Base-by-base conservation (phyloP, 1,140 invertebrate species). In the Coelopa frigida region DNA sequence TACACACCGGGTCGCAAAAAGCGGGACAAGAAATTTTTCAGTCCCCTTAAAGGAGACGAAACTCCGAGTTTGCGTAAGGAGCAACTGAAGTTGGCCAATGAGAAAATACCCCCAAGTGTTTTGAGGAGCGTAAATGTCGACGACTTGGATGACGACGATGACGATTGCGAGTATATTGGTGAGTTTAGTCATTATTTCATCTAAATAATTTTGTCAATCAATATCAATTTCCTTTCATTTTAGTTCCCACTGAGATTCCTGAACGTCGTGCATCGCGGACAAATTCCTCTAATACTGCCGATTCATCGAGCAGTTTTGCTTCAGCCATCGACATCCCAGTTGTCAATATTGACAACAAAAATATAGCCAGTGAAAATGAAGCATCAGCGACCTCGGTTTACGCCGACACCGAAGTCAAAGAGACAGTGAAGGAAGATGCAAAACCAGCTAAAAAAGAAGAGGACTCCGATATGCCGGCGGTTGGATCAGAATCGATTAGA, bases 101-200 rank as follows among this genome's bases (percentile, higher is more conserved):
- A 51, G 26, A 43, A 39, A 46, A 24, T 51, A 32, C 49, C 49
- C 18, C 40, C 44, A 21, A 47, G 35, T 26, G 46, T 35, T 29
- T 22, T 51, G 12, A 20, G 44, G 6, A 36, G 49, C 22, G 27
- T 51, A 12, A 43, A 35, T 18, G 39, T 40, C 3, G 45, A 33
- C 20, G 45, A 51, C 3, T 44, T 36, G 1, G 49, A 47, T 5
- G 49, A 47, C 7, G 44, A 41, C 1, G 49, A 50, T 12, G 49
- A 46, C 17, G 42, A 50, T 32, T 44, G 37, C 27, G 49, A 50
- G 38, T 50, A 50, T 45, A 50, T 50, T 32, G 49, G 49, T 50
- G 46, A 50, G 27, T 7, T n/a, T 33, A 33, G 18, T 29, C 21
- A 4, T 14, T 26, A 31, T 17, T 2, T n/a, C 20, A 12, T 12